Evolutionary conservation across 2,888 invertebrate genomes (phyloP).

Genomic region (Fissipunctia ypsillon): DNA sequence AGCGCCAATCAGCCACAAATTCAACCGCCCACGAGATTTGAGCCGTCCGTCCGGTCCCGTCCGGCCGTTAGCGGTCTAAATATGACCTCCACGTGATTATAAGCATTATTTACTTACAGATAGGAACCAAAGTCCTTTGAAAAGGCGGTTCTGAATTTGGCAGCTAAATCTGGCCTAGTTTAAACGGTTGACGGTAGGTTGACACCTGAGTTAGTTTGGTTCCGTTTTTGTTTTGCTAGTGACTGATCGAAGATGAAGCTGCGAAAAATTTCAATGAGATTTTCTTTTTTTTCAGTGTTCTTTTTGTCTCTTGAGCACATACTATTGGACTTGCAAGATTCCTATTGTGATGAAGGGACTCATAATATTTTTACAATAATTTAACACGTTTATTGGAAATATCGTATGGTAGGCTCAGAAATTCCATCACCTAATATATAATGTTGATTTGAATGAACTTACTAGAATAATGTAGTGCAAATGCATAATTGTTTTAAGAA

Average conservation of each 20-base stretch:
- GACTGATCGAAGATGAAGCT: neutral
- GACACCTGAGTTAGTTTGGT: neutral
- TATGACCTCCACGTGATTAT: slow-evolving; percentile 25
- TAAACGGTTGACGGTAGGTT: neutral
- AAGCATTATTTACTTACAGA: slow-evolving; percentile 13
- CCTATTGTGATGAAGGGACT: neutral
- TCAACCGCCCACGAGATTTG: slow-evolving; percentile 73
- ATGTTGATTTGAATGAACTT: neutral
- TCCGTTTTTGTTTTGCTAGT: neutral
- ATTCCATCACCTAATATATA: neutral
- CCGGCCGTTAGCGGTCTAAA: slow-evolving; percentile 40
- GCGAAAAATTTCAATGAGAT: neutral
- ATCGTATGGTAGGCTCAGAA: neutral
- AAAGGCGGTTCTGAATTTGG: neutral
- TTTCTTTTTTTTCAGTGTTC: neutral
- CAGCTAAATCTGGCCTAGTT: neutral
- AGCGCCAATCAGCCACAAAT: slow-evolving; percentile 71
- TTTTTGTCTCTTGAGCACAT: neutral
- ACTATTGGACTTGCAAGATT: neutral
- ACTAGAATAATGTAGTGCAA: neutral
- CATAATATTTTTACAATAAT: neutral
- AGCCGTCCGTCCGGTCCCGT: slow-evolving; percentile 36
- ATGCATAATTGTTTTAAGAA: neutral
- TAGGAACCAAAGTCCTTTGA: slow-evolving; percentile 25
- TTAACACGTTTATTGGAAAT: neutral